Conservation (phyloP, 2,113 vertebrate genomes). For the Erythrocercus mccallii region DNA sequence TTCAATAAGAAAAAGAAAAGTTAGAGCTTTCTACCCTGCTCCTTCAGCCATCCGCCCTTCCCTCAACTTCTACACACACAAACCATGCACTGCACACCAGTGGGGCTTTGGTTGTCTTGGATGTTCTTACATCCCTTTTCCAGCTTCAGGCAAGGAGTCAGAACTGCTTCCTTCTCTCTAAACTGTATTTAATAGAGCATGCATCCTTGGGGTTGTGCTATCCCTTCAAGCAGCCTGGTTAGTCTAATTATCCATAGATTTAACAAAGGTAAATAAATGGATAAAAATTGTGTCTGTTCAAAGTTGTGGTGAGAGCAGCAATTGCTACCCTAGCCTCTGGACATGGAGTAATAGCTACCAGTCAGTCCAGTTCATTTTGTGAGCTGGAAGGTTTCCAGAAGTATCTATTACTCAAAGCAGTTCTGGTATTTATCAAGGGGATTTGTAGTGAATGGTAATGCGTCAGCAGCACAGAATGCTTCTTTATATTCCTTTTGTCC, state of each 20-base stretch:
- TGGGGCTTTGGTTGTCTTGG: not conserved
- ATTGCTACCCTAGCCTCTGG: constrained; percentile 3
- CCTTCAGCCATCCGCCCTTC: not conserved
- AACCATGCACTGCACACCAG: accelerated
- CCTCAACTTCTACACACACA: not conserved
- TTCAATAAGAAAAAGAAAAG: not conserved
- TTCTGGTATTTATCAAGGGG: constrained; percentile 65
- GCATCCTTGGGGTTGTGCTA: not conserved
- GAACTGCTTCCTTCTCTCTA: not conserved
- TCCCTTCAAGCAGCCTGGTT: not conserved
- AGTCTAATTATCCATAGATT: constrained; percentile 32
- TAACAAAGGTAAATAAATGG: constrained; percentile 32
- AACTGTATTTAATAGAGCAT: constrained; percentile 14
- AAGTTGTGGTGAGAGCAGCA: not conserved
- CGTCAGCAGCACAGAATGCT: constrained; percentile 60
- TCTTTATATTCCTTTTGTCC: constrained; percentile 56
- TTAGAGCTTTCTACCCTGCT: not conserved
- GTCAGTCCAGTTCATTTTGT: constrained; percentile 33
- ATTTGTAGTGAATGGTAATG: constrained; percentile 63
- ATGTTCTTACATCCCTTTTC: not conserved
- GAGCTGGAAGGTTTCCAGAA: constrained; percentile 44
- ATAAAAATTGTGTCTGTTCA: not conserved
- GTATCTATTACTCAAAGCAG: constrained; percentile 57
- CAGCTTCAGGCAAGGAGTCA: not conserved
- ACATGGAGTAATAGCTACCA: not conserved